Percentiles rank a stretch among this genome's conserved stretches.
These are phyloP conservation scores for Panopea generosa DNA, from an alignment of 2,888 invertebrate genomes.

Conservation along the genomic window DNA sequence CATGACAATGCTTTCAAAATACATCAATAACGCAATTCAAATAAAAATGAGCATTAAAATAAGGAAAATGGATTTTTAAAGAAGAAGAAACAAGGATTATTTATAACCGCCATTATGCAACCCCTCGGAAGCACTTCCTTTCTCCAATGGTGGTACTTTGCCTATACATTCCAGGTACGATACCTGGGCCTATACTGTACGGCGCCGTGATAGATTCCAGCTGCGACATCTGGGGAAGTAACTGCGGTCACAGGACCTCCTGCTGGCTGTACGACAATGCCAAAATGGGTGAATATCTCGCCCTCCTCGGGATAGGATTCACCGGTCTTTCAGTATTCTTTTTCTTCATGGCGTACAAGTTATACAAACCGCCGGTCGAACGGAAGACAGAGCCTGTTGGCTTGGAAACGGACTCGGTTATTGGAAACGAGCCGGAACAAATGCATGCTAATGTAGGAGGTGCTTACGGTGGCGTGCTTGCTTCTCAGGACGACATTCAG, in stretches of 20 bases:
- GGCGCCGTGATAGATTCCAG: conserved; percentile 68
- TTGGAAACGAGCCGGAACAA: neutral
- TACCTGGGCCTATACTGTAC: conserved; percentile 70
- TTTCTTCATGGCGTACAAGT: conserved; percentile 62
- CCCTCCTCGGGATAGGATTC: conserved; percentile 60
- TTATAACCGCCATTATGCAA: too few species aligned
- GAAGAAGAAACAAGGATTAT: too few species aligned
- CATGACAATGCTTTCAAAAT: too few species aligned
- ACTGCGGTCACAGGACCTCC: conserved; percentile 62
- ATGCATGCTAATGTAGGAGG: too few species aligned
- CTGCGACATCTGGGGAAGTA: conserved; percentile 82
- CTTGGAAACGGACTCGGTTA: conserved; percentile 18
- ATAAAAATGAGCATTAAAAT: too few species aligned
- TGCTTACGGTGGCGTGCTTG: too few species aligned
- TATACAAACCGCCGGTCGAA: conserved; percentile 61
- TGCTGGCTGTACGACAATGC: conserved; percentile 70
- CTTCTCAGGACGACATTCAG: too few species aligned
- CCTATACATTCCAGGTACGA: conserved; percentile 65
- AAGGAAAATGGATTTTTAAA: too few species aligned
- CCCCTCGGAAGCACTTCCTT: too few species aligned
- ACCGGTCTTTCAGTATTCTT: conserved; percentile 56
- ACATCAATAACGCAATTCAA: too few species aligned
- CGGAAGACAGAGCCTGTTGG: conserved; percentile 14
- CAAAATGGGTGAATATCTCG: conserved; percentile 64
- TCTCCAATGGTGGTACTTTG: too few species aligned